Percentiles rank a stretch among this genome's conserved stretches.
Evolutionary conservation across 1,140 invertebrate genomes (phyloP).

Genomic region (Bilobella aurantiaca): DNA sequence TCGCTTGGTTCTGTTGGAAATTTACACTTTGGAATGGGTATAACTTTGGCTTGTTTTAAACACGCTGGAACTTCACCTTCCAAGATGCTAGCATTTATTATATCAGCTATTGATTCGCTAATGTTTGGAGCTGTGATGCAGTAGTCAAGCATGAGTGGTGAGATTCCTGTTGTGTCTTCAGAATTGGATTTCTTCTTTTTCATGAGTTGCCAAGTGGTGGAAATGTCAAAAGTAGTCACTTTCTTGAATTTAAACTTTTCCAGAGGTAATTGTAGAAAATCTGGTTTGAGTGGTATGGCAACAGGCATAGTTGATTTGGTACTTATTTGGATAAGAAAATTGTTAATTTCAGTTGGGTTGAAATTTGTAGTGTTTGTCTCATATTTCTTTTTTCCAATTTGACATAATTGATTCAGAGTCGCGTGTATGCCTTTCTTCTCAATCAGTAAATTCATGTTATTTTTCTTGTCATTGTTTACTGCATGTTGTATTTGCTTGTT

Average conservation of each 20-base stretch:
- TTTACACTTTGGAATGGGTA: slow-evolving; percentile 10
- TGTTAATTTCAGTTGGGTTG: not conserved
- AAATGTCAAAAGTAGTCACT: not conserved
- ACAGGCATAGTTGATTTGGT: not conserved
- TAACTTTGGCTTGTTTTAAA: slow-evolving; percentile 9
- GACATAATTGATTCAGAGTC: not conserved
- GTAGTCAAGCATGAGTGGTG: not conserved
- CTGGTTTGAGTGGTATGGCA: not conserved
- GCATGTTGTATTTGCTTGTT: too few species aligned
- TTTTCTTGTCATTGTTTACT: too few species aligned
- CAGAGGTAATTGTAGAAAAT: not conserved
- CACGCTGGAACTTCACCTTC: not conserved
- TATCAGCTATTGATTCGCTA: not conserved
- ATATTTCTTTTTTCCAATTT: not conserved
- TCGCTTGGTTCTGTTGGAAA: slow-evolving; percentile 4
- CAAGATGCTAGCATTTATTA: not conserved
- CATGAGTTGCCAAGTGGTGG: not conserved
- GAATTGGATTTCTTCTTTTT: slow-evolving; percentile 1
- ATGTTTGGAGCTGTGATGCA: slow-evolving; percentile 1
- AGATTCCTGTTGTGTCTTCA: slow-evolving; percentile 1
- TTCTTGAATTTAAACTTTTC: not conserved
- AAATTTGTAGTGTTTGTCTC: not conserved
- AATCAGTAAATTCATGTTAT: too few species aligned
- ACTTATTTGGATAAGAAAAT: not conserved
- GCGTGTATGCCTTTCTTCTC: not conserved